A percentile compares a stretch with the other conserved stretches of the same genome.
Evolutionary conservation across 2,113 vertebrate species (phyloP).

Genomic region (Accipiter virgatus): DNA sequence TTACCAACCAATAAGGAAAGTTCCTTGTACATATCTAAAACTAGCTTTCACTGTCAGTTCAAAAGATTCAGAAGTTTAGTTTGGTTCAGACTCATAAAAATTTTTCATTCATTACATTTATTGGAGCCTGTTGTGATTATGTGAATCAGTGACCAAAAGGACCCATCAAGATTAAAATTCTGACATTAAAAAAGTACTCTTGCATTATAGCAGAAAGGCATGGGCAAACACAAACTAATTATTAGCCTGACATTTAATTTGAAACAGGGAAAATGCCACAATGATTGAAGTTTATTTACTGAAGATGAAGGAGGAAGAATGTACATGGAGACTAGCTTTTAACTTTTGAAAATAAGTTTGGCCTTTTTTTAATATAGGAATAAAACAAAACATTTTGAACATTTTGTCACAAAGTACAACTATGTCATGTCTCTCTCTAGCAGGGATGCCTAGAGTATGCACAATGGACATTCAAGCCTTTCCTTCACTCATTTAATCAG

Average conservation of each 20-base stretch:
- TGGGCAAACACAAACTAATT: neutral
- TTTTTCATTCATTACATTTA: neutral
- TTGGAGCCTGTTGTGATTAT: neutral
- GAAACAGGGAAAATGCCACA: conserved; percentile 7
- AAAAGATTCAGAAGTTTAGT: neutral
- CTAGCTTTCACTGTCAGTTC: neutral
- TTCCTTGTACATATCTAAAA: neutral
- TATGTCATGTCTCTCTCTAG: too few relatives aligned
- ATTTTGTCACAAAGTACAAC: neutral
- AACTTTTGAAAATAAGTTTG: neutral
- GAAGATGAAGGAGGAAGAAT: neutral
- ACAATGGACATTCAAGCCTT: accelerated
- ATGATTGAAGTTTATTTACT: neutral
- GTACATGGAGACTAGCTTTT: neutral
- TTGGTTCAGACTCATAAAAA: neutral
- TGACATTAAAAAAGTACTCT: neutral
- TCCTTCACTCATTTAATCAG: neutral
- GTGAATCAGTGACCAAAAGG: neutral
- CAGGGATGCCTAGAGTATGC: neutral
- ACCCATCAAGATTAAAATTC: neutral
- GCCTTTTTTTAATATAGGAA: neutral
- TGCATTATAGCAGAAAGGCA: neutral
- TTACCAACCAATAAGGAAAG: neutral
- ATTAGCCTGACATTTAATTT: neutral
- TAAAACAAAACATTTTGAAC: neutral